phyloP scores from a whole-genome alignment of 2,888 invertebrate species.

The Drosophila suboccidentalis region DNA sequence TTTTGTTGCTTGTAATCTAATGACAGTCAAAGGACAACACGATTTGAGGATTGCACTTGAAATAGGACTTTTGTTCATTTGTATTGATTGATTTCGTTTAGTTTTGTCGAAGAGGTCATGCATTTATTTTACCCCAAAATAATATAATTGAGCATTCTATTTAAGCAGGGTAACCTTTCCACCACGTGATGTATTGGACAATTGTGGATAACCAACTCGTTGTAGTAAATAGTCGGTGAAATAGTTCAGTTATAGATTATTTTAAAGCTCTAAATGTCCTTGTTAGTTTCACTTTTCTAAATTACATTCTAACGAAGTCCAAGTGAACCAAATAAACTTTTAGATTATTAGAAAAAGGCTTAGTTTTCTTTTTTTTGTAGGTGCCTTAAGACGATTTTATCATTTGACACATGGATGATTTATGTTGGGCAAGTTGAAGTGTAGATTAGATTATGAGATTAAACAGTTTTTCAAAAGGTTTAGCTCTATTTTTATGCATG shows the following conservation, averaged over 20 bases:
- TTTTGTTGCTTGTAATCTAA: slow-evolving; percentile 13
- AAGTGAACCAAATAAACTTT: not conserved
- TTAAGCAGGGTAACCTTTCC: not conserved
- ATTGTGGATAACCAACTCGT: slow-evolving; percentile 1
- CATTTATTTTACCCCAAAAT: slow-evolving; percentile 1
- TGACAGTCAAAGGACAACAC: slow-evolving; percentile 36
- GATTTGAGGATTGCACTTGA: slow-evolving; percentile 29
- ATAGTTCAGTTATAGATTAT: not conserved
- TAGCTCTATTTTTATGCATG: not conserved
- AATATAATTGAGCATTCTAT: slow-evolving; percentile 1
- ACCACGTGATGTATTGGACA: not conserved
- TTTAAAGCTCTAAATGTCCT: not conserved
- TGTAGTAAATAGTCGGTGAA: not conserved
- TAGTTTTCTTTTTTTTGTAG: not conserved
- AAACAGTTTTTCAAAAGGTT: not conserved
- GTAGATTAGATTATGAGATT: slow-evolving; percentile 3
- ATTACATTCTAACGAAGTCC: not conserved
- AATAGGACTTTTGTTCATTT: not conserved
- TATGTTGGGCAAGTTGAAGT: not conserved
- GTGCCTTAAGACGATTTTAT: not conserved
- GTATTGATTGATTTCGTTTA: slow-evolving; percentile 42
- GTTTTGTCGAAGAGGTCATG: slow-evolving; percentile 2
- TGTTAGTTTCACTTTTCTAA: not conserved
- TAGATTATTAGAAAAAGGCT: not conserved
- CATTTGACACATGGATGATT: slow-evolving; percentile 4